Evolutionary conservation across 2,113 vertebrate genomes (phyloP), one percentile per base, ranked within the genome.

Genomic region (Stictonetta naevosa): DNA sequence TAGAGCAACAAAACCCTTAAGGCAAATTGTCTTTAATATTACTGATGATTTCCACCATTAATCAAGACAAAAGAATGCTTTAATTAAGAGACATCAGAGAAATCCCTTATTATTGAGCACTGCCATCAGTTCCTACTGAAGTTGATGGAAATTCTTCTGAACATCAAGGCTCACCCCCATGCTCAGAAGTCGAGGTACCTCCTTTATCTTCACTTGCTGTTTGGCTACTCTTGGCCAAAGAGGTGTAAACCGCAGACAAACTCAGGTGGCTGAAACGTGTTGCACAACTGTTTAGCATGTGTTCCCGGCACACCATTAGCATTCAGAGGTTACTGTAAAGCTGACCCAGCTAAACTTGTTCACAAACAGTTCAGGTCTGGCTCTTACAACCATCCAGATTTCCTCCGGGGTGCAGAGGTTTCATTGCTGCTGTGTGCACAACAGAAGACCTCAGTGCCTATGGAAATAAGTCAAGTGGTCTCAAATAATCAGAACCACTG

Each of bases 41-140:
- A 74, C 83, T 78, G 40, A 83, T 50, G 6, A 86, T 83, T 94
- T 94, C 50, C 44, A 63, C 33, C 55, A 88, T 69, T 88, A 92
- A 88, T 71, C 75, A 63, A 75, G 83, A 91, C 50, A 91, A 94
- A 92, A 92, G 38, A 66, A 82, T 36, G 44, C 21, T 95, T 88
- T 94, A 72, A 86, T 93, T 93, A 86, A 86, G 71, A 50, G 55
- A 83, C 83, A 83, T 81, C 34, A 84, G 73, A 92, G 64, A 90
- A 86, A 67, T 71, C 59, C 46, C 29, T 79, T 68, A 13, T 76
- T 83, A 76, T 12, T 77, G 59, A 86, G 90, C 19, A 14, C 53
- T 93, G 55, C 44, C 75, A 59, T 52, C 64, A 81, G n/a, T 67
- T 66, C 40, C 67, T 26, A 71, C 36, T 60, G 55, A 91, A 73